Evolutionary conservation across 2,888 invertebrate genomes (phyloP).

Genomic region (Rambutsinella grinnellia): DNA sequence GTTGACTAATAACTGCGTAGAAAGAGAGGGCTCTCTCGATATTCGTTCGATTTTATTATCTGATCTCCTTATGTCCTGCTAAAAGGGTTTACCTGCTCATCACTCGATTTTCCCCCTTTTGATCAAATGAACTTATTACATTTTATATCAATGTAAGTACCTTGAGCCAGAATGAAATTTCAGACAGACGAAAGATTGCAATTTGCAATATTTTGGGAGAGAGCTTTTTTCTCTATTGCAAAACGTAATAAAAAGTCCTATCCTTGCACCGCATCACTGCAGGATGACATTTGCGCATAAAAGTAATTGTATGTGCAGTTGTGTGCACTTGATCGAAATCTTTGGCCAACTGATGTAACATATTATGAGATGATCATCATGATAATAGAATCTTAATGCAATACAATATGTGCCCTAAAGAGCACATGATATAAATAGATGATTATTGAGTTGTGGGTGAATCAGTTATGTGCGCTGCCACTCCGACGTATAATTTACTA

Average conservation of each 20-base stretch:
- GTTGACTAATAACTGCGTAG: conserved; percentile 51
- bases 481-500: neutral
- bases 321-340: conserved; percentile 29
- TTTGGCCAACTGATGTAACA: conserved; percentile 11
- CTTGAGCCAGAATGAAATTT: neutral
- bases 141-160: too few relatives aligned
- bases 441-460: neutral
- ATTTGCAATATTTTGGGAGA: conserved; percentile 14
- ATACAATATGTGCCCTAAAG: neutral
- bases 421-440: conserved; percentile 15
- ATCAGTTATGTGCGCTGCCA: neutral
- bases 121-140: neutral
- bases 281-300: conserved; percentile 9
- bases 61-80: too few relatives aligned
- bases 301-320: neutral
- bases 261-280: neutral
- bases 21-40: too few relatives aligned
- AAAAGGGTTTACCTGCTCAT: neutral
- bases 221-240: conserved; percentile 15
- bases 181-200: neutral
- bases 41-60: too few relatives aligned
- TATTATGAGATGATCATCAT: conserved; percentile 13
- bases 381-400: neutral
- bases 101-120: neutral
- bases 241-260: neutral